Base-by-base conservation (phyloP, 2,888 invertebrate genomes). In the Ditula angustiorana region DNA sequence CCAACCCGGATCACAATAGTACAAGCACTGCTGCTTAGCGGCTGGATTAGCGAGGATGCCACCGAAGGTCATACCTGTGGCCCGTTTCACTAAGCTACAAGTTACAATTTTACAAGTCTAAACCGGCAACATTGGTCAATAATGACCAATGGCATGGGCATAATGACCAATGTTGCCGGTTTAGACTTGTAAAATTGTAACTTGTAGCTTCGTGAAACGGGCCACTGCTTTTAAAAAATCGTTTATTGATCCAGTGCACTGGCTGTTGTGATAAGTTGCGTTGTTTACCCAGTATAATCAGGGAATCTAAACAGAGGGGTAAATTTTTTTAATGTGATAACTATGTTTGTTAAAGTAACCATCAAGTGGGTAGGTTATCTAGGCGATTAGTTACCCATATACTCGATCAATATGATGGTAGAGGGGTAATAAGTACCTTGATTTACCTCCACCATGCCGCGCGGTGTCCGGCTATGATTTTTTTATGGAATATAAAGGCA, bases 271-370 rank as follows among this genome's bases (percentile, higher is more conserved):
- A 5, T 56, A 21, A 37, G 16, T 57, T 63, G 33, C 8, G 56
- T 44, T 63, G 44, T 63, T 63, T 63, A 44, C 62, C 56, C 8
- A 10, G 2, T 21, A 57, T 57, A 63, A 57, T 63, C 57, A 24
- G 8, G 28, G n/a, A 35, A 57, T 26, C 57, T 44, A 63, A 57
- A 50, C 50, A 41, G 57, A 11, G n/a, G 5, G 19, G 44, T 58
- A 57, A 63, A 63, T 63, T 63, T 63, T 33, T 63, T 58, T 50
- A 52, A 63, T 63, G 63, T 57, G 63, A 63, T 63, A 58, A 44
- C 33, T 44, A 44, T 58, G 63, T 63, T 50, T 33, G 35, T 50
- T 13, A 26, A 41, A 44, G 41, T 50, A 41, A 19, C 24, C 13
- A 11, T 44, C 26, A 33, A 63, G 49, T 49, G 46, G 16, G 11